Evolutionary conservation across 2,797 vertebrate genomes (phyloP).

Genomic region (Gambusia yucatana): DNA sequence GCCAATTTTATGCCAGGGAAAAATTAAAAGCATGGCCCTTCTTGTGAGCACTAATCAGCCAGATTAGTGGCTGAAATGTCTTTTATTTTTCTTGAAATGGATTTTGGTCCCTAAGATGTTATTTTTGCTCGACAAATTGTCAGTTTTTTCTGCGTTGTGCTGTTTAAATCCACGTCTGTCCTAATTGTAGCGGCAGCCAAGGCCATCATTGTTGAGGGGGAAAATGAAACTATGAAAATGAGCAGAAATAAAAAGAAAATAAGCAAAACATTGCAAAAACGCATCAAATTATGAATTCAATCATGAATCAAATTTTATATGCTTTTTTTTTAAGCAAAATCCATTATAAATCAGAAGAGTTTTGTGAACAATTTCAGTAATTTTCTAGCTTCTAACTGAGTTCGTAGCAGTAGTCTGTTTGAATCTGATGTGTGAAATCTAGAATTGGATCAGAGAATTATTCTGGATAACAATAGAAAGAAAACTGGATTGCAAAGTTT

Average conservation of each 20-base stretch:
- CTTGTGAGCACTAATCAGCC: conserved; percentile 45
- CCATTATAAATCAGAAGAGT: neutral
- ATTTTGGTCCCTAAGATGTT: conserved; percentile 38
- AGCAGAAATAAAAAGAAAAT: conserved; percentile 1
- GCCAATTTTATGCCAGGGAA: conserved; percentile 47
- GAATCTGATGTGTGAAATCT: neutral
- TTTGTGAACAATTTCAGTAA: neutral
- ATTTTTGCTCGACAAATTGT: conserved; percentile 48
- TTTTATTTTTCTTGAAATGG: conserved; percentile 39
- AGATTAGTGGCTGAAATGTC: conserved; percentile 35
- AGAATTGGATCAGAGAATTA: neutral
- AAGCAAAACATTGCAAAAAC: neutral
- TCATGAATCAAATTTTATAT: neutral
- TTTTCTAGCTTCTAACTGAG: neutral
- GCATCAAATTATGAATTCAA: neutral
- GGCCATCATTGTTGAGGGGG: neutral
- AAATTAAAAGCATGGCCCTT: conserved; percentile 47
- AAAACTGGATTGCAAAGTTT: neutral
- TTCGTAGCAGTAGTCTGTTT: neutral
- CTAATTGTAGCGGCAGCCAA: conserved; percentile 10
- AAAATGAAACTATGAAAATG: neutral
- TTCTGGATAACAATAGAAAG: neutral
- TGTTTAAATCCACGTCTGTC: conserved; percentile 47
- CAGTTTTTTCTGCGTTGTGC: conserved; percentile 28
- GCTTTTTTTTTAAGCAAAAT: neutral